Conservation (phyloP, 2,888 invertebrate species). For the Eurytoma adleriae region DNA sequence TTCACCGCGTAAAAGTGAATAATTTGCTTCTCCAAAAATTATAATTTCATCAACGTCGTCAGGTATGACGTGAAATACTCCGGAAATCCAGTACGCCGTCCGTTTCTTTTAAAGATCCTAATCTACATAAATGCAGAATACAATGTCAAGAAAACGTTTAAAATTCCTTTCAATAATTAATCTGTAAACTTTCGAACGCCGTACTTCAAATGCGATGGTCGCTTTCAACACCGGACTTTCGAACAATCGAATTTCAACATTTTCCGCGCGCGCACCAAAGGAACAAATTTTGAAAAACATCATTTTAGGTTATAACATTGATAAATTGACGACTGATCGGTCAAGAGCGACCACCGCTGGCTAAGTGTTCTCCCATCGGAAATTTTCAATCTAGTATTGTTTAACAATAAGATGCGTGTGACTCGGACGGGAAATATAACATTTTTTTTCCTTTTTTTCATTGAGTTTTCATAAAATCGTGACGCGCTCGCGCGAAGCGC, state of each 20-base stretch:
- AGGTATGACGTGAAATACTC: slow-evolving; percentile 46
- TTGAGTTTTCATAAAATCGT: slow-evolving; percentile 22
- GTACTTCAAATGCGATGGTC: slow-evolving; percentile 28
- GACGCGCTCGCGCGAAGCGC: neutral
- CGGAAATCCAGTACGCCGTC: slow-evolving; percentile 11
- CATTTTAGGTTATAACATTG: slow-evolving; percentile 13
- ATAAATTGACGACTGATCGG: slow-evolving; percentile 14
- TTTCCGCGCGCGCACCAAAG: neutral
- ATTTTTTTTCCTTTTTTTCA: slow-evolving; percentile 24
- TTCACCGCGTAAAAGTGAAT: too few species aligned
- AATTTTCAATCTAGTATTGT: slow-evolving; percentile 36
- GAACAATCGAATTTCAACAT: slow-evolving; percentile 8
- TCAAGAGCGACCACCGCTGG: slow-evolving; percentile 35
- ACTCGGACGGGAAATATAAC: slow-evolving; percentile 57
- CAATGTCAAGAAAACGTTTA: slow-evolving; percentile 26
- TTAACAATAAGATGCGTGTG: slow-evolving; percentile 51
- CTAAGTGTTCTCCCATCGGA: slow-evolving; percentile 23
- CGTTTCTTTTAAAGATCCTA: slow-evolving; percentile 7
- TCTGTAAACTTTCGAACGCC: slow-evolving; percentile 9
- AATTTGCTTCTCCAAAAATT: too few species aligned
- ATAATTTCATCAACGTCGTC: too few species aligned
- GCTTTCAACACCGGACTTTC: slow-evolving; percentile 20
- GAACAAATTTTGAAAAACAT: neutral
- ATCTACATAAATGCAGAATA: slow-evolving; percentile 7
- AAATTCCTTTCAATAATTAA: neutral